Percentiles rank a stretch among this genome's conserved stretches.
Conservation (phyloP, 2,888 invertebrate genomes). For the Monochamus alternatus region DNA sequence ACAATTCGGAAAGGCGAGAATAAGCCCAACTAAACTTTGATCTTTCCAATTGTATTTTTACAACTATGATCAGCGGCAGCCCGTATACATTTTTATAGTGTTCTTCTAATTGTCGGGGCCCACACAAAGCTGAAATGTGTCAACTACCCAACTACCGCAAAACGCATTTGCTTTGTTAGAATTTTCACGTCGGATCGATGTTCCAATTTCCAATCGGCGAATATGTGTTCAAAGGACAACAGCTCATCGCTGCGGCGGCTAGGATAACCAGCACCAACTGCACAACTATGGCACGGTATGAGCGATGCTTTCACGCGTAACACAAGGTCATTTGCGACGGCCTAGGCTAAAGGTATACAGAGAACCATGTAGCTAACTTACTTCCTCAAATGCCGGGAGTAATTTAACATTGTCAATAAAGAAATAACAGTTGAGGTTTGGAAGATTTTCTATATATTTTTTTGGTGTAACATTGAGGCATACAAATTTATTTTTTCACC, state of each 20-base stretch:
- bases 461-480: too few relatives aligned
- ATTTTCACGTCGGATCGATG: conserved; percentile 49
- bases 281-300: conserved; percentile 7
- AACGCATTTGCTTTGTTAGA: conserved; percentile 41
- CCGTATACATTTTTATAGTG: conserved; percentile 41
- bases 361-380: too few relatives aligned
- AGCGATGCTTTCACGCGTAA: conserved; percentile 17
- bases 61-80: conserved; percentile 45
- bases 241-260: conserved; percentile 23
- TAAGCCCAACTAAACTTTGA: conserved; percentile 35
- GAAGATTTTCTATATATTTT: too few relatives aligned
- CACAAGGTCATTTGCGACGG: too few relatives aligned
- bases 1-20: conserved; percentile 1
- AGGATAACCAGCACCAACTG: conserved; percentile 20
- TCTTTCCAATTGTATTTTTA: conserved; percentile 43
- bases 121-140: conserved; percentile 26
- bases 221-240: conserved; percentile 23
- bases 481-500: too few relatives aligned
- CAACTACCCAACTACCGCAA: conserved; percentile 41
- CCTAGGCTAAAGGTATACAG: too few relatives aligned
- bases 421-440: too few relatives aligned
- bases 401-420: too few relatives aligned
- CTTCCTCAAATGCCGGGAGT: too few relatives aligned
- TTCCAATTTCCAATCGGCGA: conserved; percentile 46
- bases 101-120: conserved; percentile 42